Base-by-base conservation (phyloP, 1,140 invertebrate genomes). In the Drosophila takahashii region DNA sequence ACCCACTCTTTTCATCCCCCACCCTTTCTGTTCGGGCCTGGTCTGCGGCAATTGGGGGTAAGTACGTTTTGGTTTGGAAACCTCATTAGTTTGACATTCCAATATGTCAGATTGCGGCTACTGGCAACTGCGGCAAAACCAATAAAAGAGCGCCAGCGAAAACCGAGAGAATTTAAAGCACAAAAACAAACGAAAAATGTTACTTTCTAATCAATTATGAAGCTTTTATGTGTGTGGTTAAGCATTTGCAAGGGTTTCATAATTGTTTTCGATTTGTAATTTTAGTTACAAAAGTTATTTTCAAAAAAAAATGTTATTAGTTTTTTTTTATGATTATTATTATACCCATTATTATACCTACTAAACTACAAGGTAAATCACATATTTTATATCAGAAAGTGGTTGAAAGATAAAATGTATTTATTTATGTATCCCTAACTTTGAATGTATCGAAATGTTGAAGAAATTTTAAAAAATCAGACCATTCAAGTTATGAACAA, bases 21-120 rank as follows among this genome's bases (percentile, higher is more conserved):
- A 37, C 41, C 44, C n/a, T 1, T 47, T 11, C 47, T 29, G 47
- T 50, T n/a, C 47, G 6, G 1, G 47, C 37, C 34, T 18, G 29
- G 13, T 29, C 29, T n/a, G 34, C 13, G 41, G 41, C 32, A 76
- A 75, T 50, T 51, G 66, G 74, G 74, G 83, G 60, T 81, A 86
- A 85, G 78, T 67, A 71, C 69, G 61, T 47, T 85, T 85, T 81
- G 79, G 74, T 77, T 75, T 58, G 58, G 65, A 79, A 87, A 87
- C 81, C 81, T 87, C 75, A 83, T 87, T 87, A 71, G 79, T 56
- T 41, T 74, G 70, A 39, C 79, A 86, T 86, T 87, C 81, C 79
- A 77, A 79, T 76, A 81, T 75, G 75, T 67, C 64, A 75, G 70
- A 66, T 57, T 59, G 48, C 34, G 48, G 59, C 59, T 54, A 62